phyloP scores from a whole-genome alignment of 1,140 invertebrate genomes.

The Nylanderia fulva region DNA sequence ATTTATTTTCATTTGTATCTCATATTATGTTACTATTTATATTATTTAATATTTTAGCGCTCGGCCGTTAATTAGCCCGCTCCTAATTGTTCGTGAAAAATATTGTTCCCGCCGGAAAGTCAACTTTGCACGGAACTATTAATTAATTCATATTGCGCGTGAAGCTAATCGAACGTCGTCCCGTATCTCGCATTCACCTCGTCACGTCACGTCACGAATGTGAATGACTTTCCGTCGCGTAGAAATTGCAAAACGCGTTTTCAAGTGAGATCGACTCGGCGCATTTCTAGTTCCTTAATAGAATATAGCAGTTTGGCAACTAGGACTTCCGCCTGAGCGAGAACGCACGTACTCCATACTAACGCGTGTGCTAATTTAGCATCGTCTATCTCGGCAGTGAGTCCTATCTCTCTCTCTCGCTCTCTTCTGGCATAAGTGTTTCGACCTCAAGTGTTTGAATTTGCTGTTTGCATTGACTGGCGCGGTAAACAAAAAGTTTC shows the following conservation, averaged over 20 bases:
- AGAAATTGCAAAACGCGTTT: conserved; percentile 25
- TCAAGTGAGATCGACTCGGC: conserved; percentile 45
- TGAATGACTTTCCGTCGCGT: conserved; percentile 37
- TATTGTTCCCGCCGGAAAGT: background rate
- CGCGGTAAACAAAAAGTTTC: conserved; percentile 39
- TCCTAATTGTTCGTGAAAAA: too few relatives aligned
- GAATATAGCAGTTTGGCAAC: conserved; percentile 75
- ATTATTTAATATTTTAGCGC: too few relatives aligned
- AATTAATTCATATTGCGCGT: conserved; percentile 2
- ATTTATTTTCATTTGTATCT: too few relatives aligned
- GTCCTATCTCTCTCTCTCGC: too few relatives aligned
- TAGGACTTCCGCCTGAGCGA: conserved; percentile 74
- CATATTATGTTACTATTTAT: too few relatives aligned
- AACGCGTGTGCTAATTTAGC: conserved; percentile 52
- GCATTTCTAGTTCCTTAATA: conserved; percentile 72
- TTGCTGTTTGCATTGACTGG: conserved; percentile 63
- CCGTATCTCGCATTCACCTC: conserved; percentile 8
- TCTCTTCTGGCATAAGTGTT: conserved; percentile 32
- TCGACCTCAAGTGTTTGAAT: conserved; percentile 57
- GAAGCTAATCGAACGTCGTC: background rate
- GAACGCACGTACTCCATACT: conserved; percentile 61
- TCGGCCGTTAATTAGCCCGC: too few relatives aligned
- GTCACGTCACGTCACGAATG: conserved; percentile 23
- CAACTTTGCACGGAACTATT: background rate
- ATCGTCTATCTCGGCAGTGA: conserved; percentile 18